Evolutionary conservation across 2,797 vertebrate species (phyloP), one percentile per base, ranked within the genome.

Genomic region (Sphenodon punctatus): DNA sequence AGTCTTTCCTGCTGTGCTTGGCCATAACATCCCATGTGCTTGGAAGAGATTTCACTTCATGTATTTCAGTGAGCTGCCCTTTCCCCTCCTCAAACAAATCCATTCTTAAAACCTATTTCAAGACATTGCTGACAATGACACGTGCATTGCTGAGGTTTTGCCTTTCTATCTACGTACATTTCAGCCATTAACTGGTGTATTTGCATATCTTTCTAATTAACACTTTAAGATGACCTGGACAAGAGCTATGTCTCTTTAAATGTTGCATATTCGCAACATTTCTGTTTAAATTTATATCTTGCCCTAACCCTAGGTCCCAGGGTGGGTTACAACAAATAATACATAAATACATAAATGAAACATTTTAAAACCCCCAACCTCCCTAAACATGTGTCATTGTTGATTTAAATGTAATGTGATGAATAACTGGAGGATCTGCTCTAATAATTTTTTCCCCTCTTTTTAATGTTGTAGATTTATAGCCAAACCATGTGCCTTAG

Each of bases 401-500:
- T 85, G 60, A 46, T n/a, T n/a, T 87, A 82, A 78, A 48, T 79
- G 30, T 27, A 85, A 75, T 63, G 65, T 82, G 78, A 25, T 75
- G 74, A 79, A 79, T 72, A 86, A 82, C 42, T 34, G 39, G 77
- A 78, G 22, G 38, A 72, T 67, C 82, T 89, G n/a, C 8, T 74
- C 75, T 92, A 66, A 74, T 86, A 45, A 51, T 72, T 83, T 90
- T 55, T 93, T 63, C 84, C 23, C 16, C 83, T 85, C 39, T 82
- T 89, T 75, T 87, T 34, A 72, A 83, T 88, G 20, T 92, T 94
- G 17, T 92, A 99, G 99, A 95, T 99, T 99, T 91, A 96, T 99
- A 93, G 99, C 98, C 32, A 98, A 97, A 96, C 98, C 99, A 10
- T 99, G 98, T 96, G 98, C 98, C 66, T 97, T 98, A 95, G 98